These are phyloP conservation scores for Microctonus aethiopoides DNA, from an alignment of 2,888 invertebrate species.

Conservation along the genomic window DNA sequence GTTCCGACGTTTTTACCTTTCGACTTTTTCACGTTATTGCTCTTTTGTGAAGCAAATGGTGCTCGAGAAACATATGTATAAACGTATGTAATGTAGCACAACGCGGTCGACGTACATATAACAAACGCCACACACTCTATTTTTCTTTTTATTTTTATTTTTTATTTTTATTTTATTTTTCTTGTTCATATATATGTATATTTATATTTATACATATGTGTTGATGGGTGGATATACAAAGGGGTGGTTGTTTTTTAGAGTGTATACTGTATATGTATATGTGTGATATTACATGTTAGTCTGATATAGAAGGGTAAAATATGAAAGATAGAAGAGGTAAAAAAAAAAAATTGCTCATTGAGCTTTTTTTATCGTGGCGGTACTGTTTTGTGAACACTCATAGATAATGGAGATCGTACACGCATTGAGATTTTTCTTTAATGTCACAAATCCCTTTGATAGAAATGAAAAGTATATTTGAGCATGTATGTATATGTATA, in stretches of 20 bases:
- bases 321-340: not conserved
- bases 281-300: not conserved
- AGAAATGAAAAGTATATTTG: slow-evolving; percentile 14
- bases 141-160: slow-evolving; percentile 17
- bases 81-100: not conserved
- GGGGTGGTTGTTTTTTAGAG: too few relatives aligned
- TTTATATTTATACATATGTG: not conserved
- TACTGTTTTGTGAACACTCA: slow-evolving; percentile 7
- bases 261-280: not conserved
- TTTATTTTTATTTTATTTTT: not conserved
- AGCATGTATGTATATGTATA: slow-evolving; percentile 40
- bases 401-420: slow-evolving; percentile 28
- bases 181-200: not conserved
- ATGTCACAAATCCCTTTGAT: slow-evolving; percentile 22
- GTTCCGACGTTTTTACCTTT: slow-evolving; percentile 37
- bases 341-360: slow-evolving; percentile 41
- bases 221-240: too few relatives aligned
- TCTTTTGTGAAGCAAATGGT: slow-evolving; percentile 38
- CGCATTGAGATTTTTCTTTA: slow-evolving; percentile 31
- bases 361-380: slow-evolving; percentile 33
- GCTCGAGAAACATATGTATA: slow-evolving; percentile 29
- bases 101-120: not conserved
- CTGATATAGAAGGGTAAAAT: not conserved
- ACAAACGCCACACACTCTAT: slow-evolving; percentile 1
- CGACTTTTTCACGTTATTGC: slow-evolving; percentile 38